Conservation (phyloP, 1,140 invertebrate genomes). For the Drosophila insularis region DNA sequence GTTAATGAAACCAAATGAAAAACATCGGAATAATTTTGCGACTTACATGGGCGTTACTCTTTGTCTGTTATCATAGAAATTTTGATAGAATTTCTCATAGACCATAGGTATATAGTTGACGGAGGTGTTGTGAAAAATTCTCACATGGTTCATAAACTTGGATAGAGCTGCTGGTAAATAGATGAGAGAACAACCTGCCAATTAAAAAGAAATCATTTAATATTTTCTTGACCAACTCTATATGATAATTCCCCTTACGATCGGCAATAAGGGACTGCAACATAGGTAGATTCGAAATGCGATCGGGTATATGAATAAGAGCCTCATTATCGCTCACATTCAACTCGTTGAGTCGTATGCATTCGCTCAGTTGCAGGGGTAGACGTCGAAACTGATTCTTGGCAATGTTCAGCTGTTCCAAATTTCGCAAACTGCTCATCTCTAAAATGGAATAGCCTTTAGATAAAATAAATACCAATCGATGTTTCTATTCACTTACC, state of each 20-base stretch:
- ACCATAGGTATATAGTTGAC: constrained; percentile 79
- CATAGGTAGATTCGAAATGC: constrained; percentile 71
- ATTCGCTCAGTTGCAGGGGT: constrained; percentile 73
- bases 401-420: constrained; percentile 74
- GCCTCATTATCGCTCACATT: constrained; percentile 76
- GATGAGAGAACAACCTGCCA: constrained; percentile 67
- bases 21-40: no score
- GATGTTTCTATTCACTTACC: constrained; percentile 44
- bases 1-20: no score
- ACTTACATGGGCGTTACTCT: constrained; percentile 62
- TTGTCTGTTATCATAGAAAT: constrained; percentile 71
- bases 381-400: constrained; percentile 72
- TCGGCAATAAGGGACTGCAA: constrained; percentile 74
- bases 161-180: constrained; percentile 78
- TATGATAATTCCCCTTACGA: constrained; percentile 50
- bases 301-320: constrained; percentile 73
- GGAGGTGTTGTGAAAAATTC: constrained; percentile 77
- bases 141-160: constrained; percentile 75
- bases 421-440: constrained; percentile 66
- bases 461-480: neutral
- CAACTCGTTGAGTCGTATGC: constrained; percentile 70
- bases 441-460: constrained; percentile 35
- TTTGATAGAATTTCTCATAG: constrained; percentile 77
- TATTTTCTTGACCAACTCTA: no score
- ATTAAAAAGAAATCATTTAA: neutral